Evolutionary conservation across 2,888 invertebrate species (phyloP).

Genomic region (Drosophila melanocephala): DNA sequence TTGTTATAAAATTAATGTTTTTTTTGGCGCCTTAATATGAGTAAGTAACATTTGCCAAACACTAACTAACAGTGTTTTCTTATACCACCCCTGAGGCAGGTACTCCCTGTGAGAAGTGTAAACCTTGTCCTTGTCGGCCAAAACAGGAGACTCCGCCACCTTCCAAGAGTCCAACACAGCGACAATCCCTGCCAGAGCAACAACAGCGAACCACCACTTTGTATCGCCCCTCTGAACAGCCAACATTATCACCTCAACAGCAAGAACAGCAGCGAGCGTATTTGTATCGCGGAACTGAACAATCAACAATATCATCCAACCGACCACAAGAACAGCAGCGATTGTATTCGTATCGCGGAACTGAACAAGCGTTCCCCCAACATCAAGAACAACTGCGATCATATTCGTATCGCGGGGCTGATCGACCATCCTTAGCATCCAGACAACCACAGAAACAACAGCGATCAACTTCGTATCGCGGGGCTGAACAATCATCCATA

Average conservation of each 20-base stretch:
- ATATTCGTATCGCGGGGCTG: background rate
- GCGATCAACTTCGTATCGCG: background rate
- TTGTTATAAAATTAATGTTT: constrained; percentile 10
- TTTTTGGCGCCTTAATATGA: constrained; percentile 41
- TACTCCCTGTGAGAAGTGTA: constrained; percentile 64
- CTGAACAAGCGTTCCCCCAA: background rate
- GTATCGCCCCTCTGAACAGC: background rate
- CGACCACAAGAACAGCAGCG: background rate
- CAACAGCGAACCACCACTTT: background rate
- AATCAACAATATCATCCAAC: background rate
- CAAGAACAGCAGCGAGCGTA: background rate
- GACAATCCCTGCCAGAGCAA: background rate
- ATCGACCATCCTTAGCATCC: background rate
- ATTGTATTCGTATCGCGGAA: background rate
- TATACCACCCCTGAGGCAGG: constrained; percentile 4
- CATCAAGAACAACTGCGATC: background rate
- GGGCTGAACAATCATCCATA: background rate
- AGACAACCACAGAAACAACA: background rate
- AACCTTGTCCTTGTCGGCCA: constrained; percentile 49
- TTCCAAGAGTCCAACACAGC: background rate
- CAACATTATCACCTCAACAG: background rate
- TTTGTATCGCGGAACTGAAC: background rate
- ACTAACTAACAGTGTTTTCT: background rate
- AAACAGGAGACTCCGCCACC: background rate
- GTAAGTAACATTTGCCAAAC: constrained; percentile 32